Conservation (phyloP, 2,113 vertebrate species). For the Hystrix cristata region DNA sequence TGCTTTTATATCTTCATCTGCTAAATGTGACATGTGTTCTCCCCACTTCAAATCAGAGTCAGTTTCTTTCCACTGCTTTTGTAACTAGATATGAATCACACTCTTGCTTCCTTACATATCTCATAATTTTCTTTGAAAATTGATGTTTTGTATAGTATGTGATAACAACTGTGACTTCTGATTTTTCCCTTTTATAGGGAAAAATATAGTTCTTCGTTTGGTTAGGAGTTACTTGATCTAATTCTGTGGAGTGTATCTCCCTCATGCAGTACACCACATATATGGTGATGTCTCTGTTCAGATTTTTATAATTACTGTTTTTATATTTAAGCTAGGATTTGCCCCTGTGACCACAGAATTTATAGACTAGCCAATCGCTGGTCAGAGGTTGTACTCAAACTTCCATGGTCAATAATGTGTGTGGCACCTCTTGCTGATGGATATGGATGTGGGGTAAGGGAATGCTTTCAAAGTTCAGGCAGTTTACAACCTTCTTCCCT, state of each 20-base stretch:
- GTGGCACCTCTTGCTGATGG: background rate
- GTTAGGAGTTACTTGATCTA: background rate
- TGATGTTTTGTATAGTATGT: slow-evolving; percentile 18
- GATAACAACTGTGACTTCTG: background rate
- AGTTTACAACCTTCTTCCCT: background rate
- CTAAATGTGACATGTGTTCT: background rate
- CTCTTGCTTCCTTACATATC: background rate
- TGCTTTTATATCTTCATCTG: background rate
- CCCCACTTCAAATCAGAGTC: background rate
- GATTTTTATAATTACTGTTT: background rate
- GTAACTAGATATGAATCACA: background rate
- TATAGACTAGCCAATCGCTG: background rate
- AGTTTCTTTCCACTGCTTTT: background rate
- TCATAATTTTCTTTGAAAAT: background rate
- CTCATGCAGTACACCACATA: background rate
- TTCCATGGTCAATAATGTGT: background rate
- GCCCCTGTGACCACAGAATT: background rate
- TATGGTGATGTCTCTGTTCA: background rate
- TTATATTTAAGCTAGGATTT: slow-evolving; percentile 22
- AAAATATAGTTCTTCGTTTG: background rate
- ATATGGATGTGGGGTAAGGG: background rate
- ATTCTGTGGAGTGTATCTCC: background rate
- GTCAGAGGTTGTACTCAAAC: slow-evolving; percentile 11
- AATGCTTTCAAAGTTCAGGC: slow-evolving; percentile 1
- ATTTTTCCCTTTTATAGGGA: background rate